phyloP scores from a whole-genome alignment of 2,113 vertebrate species.

The Neotragus pygmaeus region DNA sequence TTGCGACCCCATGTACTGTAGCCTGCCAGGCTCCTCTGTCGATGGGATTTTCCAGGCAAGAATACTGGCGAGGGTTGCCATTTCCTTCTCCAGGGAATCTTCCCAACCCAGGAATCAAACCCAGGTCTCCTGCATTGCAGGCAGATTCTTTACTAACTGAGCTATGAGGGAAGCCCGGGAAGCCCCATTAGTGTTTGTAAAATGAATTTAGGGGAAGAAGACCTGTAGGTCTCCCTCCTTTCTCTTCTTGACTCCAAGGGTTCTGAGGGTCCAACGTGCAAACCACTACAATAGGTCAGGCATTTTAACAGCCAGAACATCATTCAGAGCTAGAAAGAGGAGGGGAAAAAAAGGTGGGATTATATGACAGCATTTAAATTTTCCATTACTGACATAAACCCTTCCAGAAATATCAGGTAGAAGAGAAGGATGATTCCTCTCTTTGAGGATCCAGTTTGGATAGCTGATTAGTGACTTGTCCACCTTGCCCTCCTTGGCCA shows the following conservation, averaged over 20 bases:
- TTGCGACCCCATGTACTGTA: not conserved
- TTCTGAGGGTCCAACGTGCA: not conserved
- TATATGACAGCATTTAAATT: not conserved
- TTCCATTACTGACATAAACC: not conserved
- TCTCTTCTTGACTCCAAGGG: not conserved
- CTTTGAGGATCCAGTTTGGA: not conserved
- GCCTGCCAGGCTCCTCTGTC: not conserved
- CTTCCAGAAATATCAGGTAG: not conserved
- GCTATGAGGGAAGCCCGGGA: not conserved
- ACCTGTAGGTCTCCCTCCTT: fast-evolving
- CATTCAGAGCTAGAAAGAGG: not conserved
- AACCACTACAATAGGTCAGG: not conserved
- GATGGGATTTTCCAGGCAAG: not conserved
- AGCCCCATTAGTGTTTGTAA: fast-evolving
- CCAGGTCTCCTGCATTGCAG: not conserved
- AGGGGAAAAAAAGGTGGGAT: fast-evolving
- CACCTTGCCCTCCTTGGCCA: not conserved
- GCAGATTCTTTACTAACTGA: not conserved
- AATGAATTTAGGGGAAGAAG: not conserved
- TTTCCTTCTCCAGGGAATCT: not conserved
- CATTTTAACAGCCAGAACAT: not conserved
- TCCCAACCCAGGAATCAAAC: fast-evolving
- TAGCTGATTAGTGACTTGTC: not conserved
- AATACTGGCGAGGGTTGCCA: not conserved
- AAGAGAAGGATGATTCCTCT: not conserved